Evolutionary conservation across 2,797 vertebrate species (phyloP).

Genomic region (Karalla daura): DNA sequence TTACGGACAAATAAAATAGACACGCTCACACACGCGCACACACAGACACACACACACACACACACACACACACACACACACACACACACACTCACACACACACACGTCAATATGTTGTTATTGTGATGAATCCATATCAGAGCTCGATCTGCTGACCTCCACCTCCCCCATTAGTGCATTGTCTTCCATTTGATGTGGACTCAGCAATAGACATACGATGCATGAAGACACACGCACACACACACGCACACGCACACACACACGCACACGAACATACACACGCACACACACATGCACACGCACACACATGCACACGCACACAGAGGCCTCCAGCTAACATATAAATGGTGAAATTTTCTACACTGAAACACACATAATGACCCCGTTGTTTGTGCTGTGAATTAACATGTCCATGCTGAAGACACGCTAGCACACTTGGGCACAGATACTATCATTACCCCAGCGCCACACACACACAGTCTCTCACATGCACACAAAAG

Average conservation of each 20-base stretch:
- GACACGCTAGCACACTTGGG: neutral
- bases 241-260: neutral
- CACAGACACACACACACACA: neutral
- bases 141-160: neutral
- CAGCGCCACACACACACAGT: neutral
- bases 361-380: conserved; percentile 25
- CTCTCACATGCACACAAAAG: conserved; percentile 11
- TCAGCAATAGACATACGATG: neutral
- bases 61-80: neutral
- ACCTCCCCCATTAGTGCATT: conserved; percentile 18
- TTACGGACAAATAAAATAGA: neutral
- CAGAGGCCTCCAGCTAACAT: neutral
- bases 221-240: neutral
- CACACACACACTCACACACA: neutral
- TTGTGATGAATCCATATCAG: conserved; percentile 1
- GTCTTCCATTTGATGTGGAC: conserved; percentile 20
- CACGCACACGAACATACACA: neutral
- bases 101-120: neutral
- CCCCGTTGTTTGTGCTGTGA: neutral
- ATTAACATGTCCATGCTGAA: conserved; percentile 7
- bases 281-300: neutral
- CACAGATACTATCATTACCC: conserved; percentile 24
- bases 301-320: neutral
- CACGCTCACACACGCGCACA: neutral
- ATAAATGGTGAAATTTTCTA: conserved; percentile 4